A percentile compares a stretch with the other conserved stretches of the same genome.
These are phyloP conservation scores for Spodoptera littoralis DNA, from an alignment of 2,888 invertebrate genomes.

Conservation along the genomic window DNA sequence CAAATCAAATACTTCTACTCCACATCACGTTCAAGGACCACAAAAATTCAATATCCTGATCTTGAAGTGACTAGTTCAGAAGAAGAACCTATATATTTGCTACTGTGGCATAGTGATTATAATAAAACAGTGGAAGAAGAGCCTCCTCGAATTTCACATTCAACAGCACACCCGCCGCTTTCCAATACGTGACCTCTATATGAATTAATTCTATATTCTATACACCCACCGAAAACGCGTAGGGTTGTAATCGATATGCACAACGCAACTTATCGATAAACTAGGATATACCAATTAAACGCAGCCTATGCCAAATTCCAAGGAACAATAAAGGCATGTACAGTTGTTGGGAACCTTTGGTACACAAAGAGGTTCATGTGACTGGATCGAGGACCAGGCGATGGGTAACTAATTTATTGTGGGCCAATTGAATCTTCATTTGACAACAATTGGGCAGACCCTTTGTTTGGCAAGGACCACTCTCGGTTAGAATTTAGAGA, in stretches of 20 bases:
- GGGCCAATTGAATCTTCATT: conserved; percentile 87
- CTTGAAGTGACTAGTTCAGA: conserved; percentile 7
- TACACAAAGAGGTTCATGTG: conserved; percentile 65
- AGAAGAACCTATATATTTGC: conserved; percentile 10
- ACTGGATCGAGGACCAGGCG: conserved; percentile 78
- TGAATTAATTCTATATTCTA: conserved; percentile 52
- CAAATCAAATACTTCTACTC: no score
- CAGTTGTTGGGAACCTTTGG: conserved; percentile 63
- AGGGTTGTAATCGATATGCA: conserved; percentile 52
- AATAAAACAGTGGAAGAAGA: conserved; percentile 42
- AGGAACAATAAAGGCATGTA: conserved; percentile 73
- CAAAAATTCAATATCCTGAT: conserved; percentile 11
- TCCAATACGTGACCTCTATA: conserved; percentile 52
- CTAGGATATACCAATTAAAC: conserved; percentile 69
- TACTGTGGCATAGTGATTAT: conserved; percentile 42
- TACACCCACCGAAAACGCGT: conserved; percentile 45
- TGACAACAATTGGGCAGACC: conserved; percentile 82
- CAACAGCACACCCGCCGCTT: conserved; percentile 42
- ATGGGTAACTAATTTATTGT: conserved; percentile 73
- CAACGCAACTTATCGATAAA: conserved; percentile 55
- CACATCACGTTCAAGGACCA: background rate
- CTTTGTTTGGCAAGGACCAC: conserved; percentile 69
- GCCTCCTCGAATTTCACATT: conserved; percentile 50
- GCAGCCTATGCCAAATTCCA: conserved; percentile 66
- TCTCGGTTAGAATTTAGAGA: conserved; percentile 60